Base-by-base conservation (phyloP, 2,113 vertebrate genomes). In the Halichoerus grypus region DNA sequence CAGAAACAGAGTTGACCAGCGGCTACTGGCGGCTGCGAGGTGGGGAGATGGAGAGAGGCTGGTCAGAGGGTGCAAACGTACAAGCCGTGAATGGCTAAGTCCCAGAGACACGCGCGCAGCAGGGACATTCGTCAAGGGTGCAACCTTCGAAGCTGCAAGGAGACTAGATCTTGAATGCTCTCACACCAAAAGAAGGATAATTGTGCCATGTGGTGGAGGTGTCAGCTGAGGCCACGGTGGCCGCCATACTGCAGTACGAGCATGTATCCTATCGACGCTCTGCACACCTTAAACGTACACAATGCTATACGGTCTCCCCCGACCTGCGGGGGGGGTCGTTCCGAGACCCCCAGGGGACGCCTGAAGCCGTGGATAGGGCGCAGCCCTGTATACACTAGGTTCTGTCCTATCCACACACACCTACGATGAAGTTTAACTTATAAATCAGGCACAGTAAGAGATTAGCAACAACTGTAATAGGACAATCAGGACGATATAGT, bases 241-340 rank as follows among this genome's bases (percentile, higher is more conserved):
- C 3, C 15, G 12, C 42, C 46, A 12, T 1, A 7, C 14, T 13
- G 42, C 0, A 5, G 10, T 5, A 21, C 21, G 22, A 3, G 24
- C 39, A 26, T 7, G n/a, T 5, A 8, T 83, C n/a, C 5, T 1
- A 31, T 57, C 31, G 7, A 36, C 6, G 14, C 18, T 3, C 0
- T 7, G 67, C 4, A 46, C 0, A 22, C 5, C 5, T 49, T 14
- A 39, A 49, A 24, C 16, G 6, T 7, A 12, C 15, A 31, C 16
- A 22, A 31, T 0, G 26, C 24, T 24, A 36, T 18, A 46, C 46
- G 21, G 76, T 18, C 5, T 31, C 76, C 31, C 28, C 76, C 33
- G 1, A 10, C 3, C 49, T 33, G 28, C 16, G 0, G 36, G 28
- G 4, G 46, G 28, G 46, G 8, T 2, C 11, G 10, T 21, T 12